phyloP scores from a whole-genome alignment of 2,797 vertebrate genomes.

The Distichodus sexfasciatus region DNA sequence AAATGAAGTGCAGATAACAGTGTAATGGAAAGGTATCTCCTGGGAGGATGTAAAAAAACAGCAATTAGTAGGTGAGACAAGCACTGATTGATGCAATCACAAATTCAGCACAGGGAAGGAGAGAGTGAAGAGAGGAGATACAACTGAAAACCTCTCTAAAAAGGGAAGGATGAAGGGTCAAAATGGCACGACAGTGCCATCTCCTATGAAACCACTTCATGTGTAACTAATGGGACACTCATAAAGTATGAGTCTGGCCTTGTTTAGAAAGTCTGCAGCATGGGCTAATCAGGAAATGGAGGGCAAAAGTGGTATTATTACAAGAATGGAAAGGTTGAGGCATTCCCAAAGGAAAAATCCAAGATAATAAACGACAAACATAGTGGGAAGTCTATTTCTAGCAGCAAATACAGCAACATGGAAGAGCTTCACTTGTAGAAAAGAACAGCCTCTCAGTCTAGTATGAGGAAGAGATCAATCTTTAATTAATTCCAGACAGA shows the following conservation, averaged over 20 bases:
- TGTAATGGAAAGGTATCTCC: background rate
- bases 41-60: slow-evolving; percentile 11
- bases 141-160: background rate
- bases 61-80: background rate
- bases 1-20: background rate
- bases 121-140: background rate
- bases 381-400: slow-evolving; percentile 1
- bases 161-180: background rate
- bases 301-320: slow-evolving; percentile 10
- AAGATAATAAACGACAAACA: slow-evolving; percentile 18
- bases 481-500: background rate
- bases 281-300: slow-evolving; percentile 16
- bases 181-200: background rate
- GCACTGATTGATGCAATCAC: background rate
- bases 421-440: background rate
- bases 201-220: background rate
- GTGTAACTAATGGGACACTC: background rate
- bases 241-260: slow-evolving; percentile 18
- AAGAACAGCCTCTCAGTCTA: background rate
- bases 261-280: slow-evolving; percentile 22
- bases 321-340: background rate
- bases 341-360: slow-evolving; percentile 16
- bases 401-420: slow-evolving; percentile 2
- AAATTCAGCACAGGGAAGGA: background rate
- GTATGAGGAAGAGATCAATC: background rate